phyloP scores from a whole-genome alignment of 2,888 invertebrate species.

The Tachina grossa region DNA sequence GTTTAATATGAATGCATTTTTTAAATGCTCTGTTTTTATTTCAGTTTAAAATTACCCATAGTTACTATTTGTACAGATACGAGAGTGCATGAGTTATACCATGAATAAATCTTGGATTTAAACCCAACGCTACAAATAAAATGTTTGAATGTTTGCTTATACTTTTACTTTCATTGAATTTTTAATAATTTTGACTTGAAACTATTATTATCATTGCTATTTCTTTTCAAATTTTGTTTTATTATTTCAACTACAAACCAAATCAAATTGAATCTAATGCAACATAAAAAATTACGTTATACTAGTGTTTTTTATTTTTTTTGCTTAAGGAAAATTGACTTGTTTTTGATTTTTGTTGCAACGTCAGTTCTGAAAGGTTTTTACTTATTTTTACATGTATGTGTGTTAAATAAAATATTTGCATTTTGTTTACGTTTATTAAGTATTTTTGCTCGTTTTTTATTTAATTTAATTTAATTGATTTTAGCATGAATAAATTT shows the following conservation, averaged over 20 bases:
- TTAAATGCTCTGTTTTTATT: slow-evolving; percentile 1
- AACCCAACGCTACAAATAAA: slow-evolving; percentile 16
- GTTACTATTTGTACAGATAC: slow-evolving; percentile 47
- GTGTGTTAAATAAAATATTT: not conserved
- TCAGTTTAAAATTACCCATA: slow-evolving; percentile 22
- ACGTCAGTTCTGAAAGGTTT: not conserved
- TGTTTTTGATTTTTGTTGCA: not conserved
- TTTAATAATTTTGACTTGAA: slow-evolving; percentile 55
- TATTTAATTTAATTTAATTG: too few species aligned
- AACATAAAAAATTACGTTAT: slow-evolving; percentile 60
- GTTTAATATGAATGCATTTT: not conserved
- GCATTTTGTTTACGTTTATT: too few species aligned
- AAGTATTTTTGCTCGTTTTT: too few species aligned
- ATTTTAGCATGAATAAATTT: too few species aligned
- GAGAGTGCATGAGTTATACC: not conserved
- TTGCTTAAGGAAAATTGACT: slow-evolving; percentile 25
- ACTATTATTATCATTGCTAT: slow-evolving; percentile 41
- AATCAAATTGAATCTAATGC: slow-evolving; percentile 45
- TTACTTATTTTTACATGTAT: not conserved
- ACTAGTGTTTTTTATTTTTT: not conserved
- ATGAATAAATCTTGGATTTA: slow-evolving; percentile 11
- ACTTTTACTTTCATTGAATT: slow-evolving; percentile 67
- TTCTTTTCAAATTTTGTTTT: slow-evolving; percentile 19
- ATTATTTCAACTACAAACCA: slow-evolving; percentile 39
- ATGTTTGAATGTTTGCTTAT: slow-evolving; percentile 7